phyloP scores from a whole-genome alignment of 2,113 vertebrate genomes.

The Natator depressus region DNA sequence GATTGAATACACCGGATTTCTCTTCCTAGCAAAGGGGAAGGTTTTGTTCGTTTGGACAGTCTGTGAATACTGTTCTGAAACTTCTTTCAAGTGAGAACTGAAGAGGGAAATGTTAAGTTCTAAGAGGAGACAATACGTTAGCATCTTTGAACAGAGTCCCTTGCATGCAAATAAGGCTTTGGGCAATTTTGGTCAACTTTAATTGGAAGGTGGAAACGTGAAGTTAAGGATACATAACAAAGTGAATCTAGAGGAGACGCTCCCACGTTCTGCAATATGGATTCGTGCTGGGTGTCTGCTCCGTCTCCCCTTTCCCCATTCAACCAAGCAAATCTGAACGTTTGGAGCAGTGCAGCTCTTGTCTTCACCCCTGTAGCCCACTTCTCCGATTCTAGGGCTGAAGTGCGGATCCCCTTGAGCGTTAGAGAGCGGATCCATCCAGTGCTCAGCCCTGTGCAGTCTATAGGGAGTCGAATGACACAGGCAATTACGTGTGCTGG shows the following conservation, averaged over 20 bases:
- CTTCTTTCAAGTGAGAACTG: constrained; percentile 72
- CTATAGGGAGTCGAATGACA: background rate
- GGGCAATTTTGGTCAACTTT: constrained; percentile 53
- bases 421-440: no score
- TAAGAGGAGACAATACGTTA: constrained; percentile 71
- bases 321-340: no score
- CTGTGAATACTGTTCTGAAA: constrained; percentile 73
- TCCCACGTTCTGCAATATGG: background rate
- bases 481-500: no score
- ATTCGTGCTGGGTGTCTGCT: background rate
- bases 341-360: no score
- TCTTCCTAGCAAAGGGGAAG: constrained; percentile 62
- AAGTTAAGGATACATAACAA: constrained; percentile 38
- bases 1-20: constrained; percentile 74
- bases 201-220: constrained; percentile 63
- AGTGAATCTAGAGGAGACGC: background rate
- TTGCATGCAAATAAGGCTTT: constrained; percentile 71
- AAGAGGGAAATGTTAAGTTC: constrained; percentile 73
- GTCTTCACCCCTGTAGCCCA: no score
- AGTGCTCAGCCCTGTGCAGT: background rate
- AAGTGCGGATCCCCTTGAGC: no score
- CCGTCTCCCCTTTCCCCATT: no score
- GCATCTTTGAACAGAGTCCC: constrained; percentile 68
- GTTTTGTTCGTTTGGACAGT: constrained; percentile 74
- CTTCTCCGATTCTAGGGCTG: no score